Evolutionary conservation across 2,113 vertebrate species (phyloP), one percentile per base, ranked within the genome.

Genomic region (Erpornis zantholeuca): DNA sequence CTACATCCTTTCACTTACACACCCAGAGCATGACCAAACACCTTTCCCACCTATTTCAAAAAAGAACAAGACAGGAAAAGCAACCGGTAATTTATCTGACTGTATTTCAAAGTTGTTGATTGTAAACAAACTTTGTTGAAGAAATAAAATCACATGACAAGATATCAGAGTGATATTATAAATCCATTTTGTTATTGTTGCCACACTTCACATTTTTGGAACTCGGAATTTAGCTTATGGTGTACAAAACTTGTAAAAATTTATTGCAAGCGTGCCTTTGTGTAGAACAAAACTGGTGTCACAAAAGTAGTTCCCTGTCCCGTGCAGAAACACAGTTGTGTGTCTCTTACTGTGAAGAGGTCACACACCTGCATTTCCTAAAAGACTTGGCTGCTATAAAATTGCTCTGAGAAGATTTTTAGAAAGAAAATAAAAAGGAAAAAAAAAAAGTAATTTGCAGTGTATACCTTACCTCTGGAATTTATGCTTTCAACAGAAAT

Each of bases 31-130:
- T 2, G 12, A 23, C 25, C 59, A 71, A 24, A 20, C 12, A 56
- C 7, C 28, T 47, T 53, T 31, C 56, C 69, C 38, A 19, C 7
- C 10, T 64, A 24, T 24, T 63, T 33, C 61, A 61, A 28, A 35
- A 95, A 96, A 91, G 52, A 94, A 94, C 0, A 25, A 96, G 85
- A 82, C 78, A 69, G 77, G 66, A 94, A 56, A 86, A 90, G 54
- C 76, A 80, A 84, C 5, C 1, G 3, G 70, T 96, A 95, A 84
- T 91, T 71, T 89, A 92, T 87, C 81, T 92, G 88, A 95, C 92
- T 97, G 94, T 96, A 95, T 97, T 97, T 97, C 97, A 97, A 94
- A 97, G 94, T 92, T 95, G 88, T 68, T 95, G 92, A 86, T 94
- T 91, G 82, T 96, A 98, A 97, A 95, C 96, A 96, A 96, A 95